Evolutionary conservation across 2,888 invertebrate species (phyloP), one percentile per base, ranked within the genome.

Genomic region (Odontomyia ornata): DNA sequence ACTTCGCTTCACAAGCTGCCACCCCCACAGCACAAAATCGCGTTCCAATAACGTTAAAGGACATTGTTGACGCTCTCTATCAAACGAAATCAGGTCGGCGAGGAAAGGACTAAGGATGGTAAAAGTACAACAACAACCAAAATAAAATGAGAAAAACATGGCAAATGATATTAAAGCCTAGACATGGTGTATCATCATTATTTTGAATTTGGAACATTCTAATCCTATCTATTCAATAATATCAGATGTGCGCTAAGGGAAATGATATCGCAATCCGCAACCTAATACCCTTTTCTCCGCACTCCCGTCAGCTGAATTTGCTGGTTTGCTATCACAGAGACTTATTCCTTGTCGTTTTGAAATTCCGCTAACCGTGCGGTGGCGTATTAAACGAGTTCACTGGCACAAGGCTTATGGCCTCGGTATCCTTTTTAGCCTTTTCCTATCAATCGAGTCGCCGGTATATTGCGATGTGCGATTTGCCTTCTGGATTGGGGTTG

Each of bases 171-270:
- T 72, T 72, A 72, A n/a, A 57, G 72, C 72, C 71, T 56, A 72
- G 57, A 72, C 56, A 27, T 57, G 72, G 27, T 52, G 72, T 57
- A 57, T 56, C 72, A 72, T 72, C 72, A 72, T 72, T 72, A 72
- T 72, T 72, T 72, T 56, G 56, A 72, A 72, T 56, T 72, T n/a
- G 56, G 72, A 27, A 72, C 72, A 72, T 56, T 72, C 52, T 72
- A 72, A 72, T 72, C 72, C 72, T 57, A 72, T 72, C 72, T 72
- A 72, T 72, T 72, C 72, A 72, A 72, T 72, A 72, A 72, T 71
- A 71, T 71, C 52, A 52, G 27, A 47, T 71, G 52, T 71, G 5
- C 28, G 71, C 18, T n/a, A 52, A 23, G 27, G n/a, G 56, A 30
- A 56, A 56, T 56, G 67, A 67, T 67, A 46, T 46, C 67, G 43